Evolutionary conservation across 2,888 invertebrate genomes (phyloP), one percentile per base, ranked within the genome.

Genomic region (Gastracanthus pulcherrimus): DNA sequence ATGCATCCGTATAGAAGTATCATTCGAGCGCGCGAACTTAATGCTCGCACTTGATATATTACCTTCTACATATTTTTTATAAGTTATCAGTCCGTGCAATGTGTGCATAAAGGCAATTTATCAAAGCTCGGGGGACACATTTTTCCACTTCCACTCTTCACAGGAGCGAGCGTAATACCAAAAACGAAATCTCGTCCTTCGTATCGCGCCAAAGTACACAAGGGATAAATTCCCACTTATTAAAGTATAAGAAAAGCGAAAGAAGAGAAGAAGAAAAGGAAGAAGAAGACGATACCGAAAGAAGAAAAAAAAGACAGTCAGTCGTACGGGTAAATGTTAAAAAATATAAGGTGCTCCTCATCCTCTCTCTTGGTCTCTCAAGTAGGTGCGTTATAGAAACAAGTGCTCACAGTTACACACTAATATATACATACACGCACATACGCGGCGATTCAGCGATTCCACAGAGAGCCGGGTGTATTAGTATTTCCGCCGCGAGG

Each of bases 401-500:
- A 80, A 75, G 51, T 70, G 34, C 58, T 34, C 19, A 41, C 45
- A 23, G n/a, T 19, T 4, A 71, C 29, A 36, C 48, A 34, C 7
- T n/a, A n/a, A n/a, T n/a, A n/a, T n/a, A n/a, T n/a, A n/a, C n/a
- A n/a, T n/a, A n/a, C n/a, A n/a, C n/a, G n/a, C n/a, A n/a, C n/a
- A n/a, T n/a, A n/a, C 31, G 29, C 34, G n/a, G 36, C n/a, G 72
- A 78, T 62, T 51, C 71, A 45, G 62, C n/a, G 69, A 66, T 80
- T 31, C 41, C n/a, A 41, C 19, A 3, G 67, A 23, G 23, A 41
- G 48, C 3, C 51, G 51, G n/a, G 23, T 48, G 69, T 77, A 69
- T 81, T 81, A 77, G 81, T 81, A 81, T 77, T 76, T 81, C 60
- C 62, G 81, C 81, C 77, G 81, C 77, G 55, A 81, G 81, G 81